phyloP scores from a whole-genome alignment of 2,113 vertebrate species.

The Cercocebus atys region DNA sequence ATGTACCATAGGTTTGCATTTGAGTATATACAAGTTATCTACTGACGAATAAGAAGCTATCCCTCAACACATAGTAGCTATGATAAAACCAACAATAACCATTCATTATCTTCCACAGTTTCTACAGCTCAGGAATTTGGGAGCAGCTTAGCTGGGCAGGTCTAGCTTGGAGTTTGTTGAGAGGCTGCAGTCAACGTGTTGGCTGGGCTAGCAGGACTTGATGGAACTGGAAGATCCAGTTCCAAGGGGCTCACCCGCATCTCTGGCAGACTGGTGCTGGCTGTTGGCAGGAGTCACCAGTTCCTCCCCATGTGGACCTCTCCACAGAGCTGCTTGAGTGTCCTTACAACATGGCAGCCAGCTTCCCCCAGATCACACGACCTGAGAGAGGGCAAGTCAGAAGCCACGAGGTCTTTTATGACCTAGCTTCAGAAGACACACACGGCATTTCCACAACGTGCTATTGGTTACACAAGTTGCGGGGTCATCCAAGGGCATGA shows the following conservation, averaged over 20 bases:
- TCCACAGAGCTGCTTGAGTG: not conserved
- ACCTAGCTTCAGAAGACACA: not conserved
- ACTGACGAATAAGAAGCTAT: fast-evolving
- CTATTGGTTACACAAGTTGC: fast-evolving
- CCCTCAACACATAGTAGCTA: fast-evolving
- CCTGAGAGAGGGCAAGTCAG: not conserved
- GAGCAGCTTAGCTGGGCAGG: not conserved
- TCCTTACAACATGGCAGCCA: not conserved
- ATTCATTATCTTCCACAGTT: too few species aligned
- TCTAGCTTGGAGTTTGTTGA: not conserved
- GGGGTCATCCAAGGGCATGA: fast-evolving
- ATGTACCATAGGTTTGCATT: fast-evolving
- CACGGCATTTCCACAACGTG: fast-evolving
- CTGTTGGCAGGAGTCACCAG: not conserved
- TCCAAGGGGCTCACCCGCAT: not conserved
- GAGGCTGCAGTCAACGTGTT: fast-evolving
- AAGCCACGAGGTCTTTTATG: not conserved
- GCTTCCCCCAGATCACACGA: too few species aligned
- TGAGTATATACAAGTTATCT: fast-evolving
- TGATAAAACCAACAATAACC: not conserved
- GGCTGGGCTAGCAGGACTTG: not conserved
- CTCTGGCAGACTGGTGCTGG: not conserved
- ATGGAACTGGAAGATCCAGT: not conserved
- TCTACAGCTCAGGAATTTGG: not conserved
- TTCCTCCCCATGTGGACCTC: fast-evolving